phyloP scores from a whole-genome alignment of 2,888 invertebrate species.

The Drosophila algonquin region DNA sequence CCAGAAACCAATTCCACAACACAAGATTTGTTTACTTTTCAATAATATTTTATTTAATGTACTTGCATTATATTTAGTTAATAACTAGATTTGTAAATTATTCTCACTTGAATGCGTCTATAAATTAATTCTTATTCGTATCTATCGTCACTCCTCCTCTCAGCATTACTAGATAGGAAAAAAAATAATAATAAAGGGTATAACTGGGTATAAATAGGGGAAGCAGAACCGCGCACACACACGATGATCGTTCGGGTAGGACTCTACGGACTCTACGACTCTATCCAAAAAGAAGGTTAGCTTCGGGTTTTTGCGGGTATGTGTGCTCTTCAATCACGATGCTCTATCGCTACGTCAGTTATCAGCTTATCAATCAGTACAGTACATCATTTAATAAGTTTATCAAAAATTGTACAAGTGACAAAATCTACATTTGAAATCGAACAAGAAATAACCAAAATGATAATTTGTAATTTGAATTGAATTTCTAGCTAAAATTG shows the following conservation, averaged over 20 bases:
- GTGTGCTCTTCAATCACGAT: slow-evolving; percentile 52
- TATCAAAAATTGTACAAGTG: slow-evolving; percentile 74
- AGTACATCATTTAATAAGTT: slow-evolving; percentile 7
- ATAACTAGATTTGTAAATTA: slow-evolving; percentile 75
- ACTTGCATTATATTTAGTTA: slow-evolving; percentile 68
- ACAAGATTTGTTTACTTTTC: slow-evolving; percentile 40
- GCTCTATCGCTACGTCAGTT: slow-evolving; percentile 28
- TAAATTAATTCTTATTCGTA: slow-evolving; percentile 71
- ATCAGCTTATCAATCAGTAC: slow-evolving; percentile 21
- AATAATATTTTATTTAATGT: slow-evolving; percentile 68
- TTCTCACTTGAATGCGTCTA: slow-evolving; percentile 74
- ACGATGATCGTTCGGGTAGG: slow-evolving; percentile 23
- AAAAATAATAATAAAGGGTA: slow-evolving; percentile 40
- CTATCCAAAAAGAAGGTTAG: slow-evolving; percentile 49
- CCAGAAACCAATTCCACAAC: neutral
- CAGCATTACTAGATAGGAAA: slow-evolving; percentile 67
- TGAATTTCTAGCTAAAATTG: neutral
- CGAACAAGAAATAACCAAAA: slow-evolving; percentile 42
- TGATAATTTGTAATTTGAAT: slow-evolving; percentile 29
- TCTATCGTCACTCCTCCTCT: slow-evolving; percentile 65
- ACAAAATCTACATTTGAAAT: slow-evolving; percentile 60
- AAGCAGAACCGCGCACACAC: slow-evolving; percentile 28
- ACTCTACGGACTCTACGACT: neutral
- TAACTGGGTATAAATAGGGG: slow-evolving; percentile 40
- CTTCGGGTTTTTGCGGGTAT: slow-evolving; percentile 36